Evolutionary conservation across 2,113 vertebrate genomes (phyloP), one percentile per base, ranked within the genome.

Genomic region (Megaptera novaeangliae): DNA sequence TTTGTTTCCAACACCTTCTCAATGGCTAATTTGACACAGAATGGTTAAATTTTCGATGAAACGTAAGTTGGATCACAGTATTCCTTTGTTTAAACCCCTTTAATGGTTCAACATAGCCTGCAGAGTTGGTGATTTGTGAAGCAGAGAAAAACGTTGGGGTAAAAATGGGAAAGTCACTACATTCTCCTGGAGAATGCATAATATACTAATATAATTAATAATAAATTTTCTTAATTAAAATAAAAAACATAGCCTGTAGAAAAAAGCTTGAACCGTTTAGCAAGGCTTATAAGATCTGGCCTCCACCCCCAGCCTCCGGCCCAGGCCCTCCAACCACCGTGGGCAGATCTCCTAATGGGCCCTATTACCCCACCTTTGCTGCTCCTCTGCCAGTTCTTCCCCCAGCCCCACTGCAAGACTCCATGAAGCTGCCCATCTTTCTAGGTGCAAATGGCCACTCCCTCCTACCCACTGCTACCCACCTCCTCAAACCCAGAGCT

Each of bases 1-100:
- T 94, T 84, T 93, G 36, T 64, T 95, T 68, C 77, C 63, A 59
- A 44, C 13, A 89, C 63, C 59, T 97, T 85, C 88, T 72, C 86
- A 66, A 57, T 85, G 55, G 71, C 68, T 96, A 86, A 93, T 95
- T 63, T 82, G 88, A 91, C 91, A 36, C 85, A 68, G 86, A 96
- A 84, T 9, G 2, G n/a, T 77, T 84, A 80, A 61, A 69, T 29
- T 89, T 84, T 41, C n/a, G 14, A 84, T 23, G 69, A 93, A 85
- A 91, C 34, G 0, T 29, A 94, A 71, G 27, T 57, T 96, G 88
- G 59, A 82, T 91, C 66, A 88, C 34, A 93, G 77, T 25, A 82
- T 91, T 93, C 18, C 63, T 96, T 96, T 92, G 49, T 91, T 96
- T 93, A 95, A 92, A 81, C 14, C 27, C 13, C 11, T 89, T 57